Evolutionary conservation across 2,797 vertebrate genomes (phyloP).

Genomic region (Siniperca obscura): DNA sequence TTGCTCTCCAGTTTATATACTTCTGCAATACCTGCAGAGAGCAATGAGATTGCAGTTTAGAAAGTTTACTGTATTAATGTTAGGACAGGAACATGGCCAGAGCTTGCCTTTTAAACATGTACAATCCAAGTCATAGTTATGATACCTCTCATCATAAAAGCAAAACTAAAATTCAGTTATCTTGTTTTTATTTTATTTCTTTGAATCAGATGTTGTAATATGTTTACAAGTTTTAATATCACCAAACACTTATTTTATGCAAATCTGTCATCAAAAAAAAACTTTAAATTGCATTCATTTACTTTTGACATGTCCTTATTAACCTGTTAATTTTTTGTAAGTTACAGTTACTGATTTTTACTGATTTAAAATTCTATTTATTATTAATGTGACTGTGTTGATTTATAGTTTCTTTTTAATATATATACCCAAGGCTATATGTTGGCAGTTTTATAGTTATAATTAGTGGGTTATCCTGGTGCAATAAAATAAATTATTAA

Average conservation of each 20-base stretch:
- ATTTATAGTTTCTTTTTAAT: background rate
- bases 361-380: background rate
- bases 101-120: background rate
- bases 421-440: background rate
- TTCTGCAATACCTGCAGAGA: slow-evolving; percentile 80
- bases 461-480: background rate
- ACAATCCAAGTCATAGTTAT: background rate
- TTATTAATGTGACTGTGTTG: background rate
- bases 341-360: too few species aligned
- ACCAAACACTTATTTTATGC: background rate
- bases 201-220: background rate
- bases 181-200: background rate
- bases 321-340: background rate
- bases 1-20: slow-evolving; percentile 92
- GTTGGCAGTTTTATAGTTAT: background rate
- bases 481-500: background rate
- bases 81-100: background rate
- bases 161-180: background rate
- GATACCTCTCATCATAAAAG: background rate
- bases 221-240: background rate
- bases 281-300: background rate
- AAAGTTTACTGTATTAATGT: background rate
- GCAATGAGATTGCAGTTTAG: background rate
- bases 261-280: background rate
- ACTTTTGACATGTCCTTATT: background rate